These are phyloP conservation scores for Enteromius fasciolatus DNA, from an alignment of 2,797 vertebrate species.

Conservation along the genomic window DNA sequence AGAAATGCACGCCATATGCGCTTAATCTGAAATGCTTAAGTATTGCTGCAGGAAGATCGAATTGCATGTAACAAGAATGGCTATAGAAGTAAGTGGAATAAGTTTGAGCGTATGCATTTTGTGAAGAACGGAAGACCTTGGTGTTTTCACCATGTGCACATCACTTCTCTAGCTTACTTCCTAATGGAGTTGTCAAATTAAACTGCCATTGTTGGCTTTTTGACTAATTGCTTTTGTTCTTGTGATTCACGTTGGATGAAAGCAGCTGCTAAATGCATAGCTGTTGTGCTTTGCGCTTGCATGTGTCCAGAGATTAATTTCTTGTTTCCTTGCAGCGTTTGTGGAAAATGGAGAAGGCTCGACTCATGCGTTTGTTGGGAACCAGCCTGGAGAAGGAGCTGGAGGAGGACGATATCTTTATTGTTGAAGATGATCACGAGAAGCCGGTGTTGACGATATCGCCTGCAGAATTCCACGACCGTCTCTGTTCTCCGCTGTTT, in stretches of 20 bases:
- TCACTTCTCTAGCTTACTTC: not conserved
- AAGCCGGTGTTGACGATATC: conserved; percentile 67
- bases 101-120: not conserved
- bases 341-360: conserved; percentile 80
- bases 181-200: not conserved
- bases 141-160: not conserved
- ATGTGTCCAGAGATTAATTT: not conserved
- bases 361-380: conserved; percentile 67
- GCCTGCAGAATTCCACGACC: conserved; percentile 77
- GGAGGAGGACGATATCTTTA: conserved; percentile 78
- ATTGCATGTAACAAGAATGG: not conserved
- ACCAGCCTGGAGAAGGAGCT: conserved; percentile 67
- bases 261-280: not conserved
- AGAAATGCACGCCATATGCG: not conserved
- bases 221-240: not conserved
- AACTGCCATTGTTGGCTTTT: not conserved
- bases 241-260: not conserved
- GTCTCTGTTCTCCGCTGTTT: conserved; percentile 77
- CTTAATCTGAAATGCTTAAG: not conserved
- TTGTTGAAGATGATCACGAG: conserved; percentile 77
- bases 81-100: not conserved
- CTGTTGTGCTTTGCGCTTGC: not conserved
- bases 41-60: not conserved
- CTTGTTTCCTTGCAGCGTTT: conserved; percentile 67
- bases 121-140: too few relatives aligned